Evolutionary conservation across 1,140 invertebrate species (phyloP), one percentile per base, ranked within the genome.

Genomic region (Pissodes strobi): DNA sequence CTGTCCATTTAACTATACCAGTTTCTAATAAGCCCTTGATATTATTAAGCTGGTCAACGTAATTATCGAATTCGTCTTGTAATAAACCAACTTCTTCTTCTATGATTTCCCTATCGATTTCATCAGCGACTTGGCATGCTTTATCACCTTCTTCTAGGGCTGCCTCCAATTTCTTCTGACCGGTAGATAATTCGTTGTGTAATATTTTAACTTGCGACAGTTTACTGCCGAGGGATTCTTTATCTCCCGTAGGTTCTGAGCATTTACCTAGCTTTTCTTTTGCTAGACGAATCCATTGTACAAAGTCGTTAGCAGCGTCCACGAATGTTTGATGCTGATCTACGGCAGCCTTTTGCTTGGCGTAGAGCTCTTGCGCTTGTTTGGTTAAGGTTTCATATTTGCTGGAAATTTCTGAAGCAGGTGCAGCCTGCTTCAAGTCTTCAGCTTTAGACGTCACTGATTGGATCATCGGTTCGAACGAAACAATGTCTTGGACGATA

Each of bases 401-500:
- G 41, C 85, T 89, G 0, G 91, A 91, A 22, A 96, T 95, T 79
- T 95, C 93, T 2, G 90, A 90, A 8, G 91, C 90, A 4, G 91
- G 92, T 45, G 87, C 89, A 48, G 89, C 90, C 80, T 93, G 92
- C 79, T 89, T 89, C 53, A 94, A 79, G 80, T 94, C 92, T 70
- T 92, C 93, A 53, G 93, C 93, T 82, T 95, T 95, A 25, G 89
- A 91, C 38, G 92, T 89, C 10, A 95, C 92, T 25, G 92, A 94
- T 76, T 94, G 92, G 69, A 96, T 95, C 91, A 95, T 95, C 2
- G 94, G 94, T 78, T 95, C 93, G 79, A 95, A 94, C 13, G 92
- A 93, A 53, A 95, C 93, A 71, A 96, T 95, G 79, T 96, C 93
- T 80, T 94, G 92, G 13, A 95, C 92, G 74, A 96, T 94, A 77